Evolutionary conservation across 2,888 invertebrate species (phyloP), one percentile per base, ranked within the genome.

Genomic region (Papilio elwesi): DNA sequence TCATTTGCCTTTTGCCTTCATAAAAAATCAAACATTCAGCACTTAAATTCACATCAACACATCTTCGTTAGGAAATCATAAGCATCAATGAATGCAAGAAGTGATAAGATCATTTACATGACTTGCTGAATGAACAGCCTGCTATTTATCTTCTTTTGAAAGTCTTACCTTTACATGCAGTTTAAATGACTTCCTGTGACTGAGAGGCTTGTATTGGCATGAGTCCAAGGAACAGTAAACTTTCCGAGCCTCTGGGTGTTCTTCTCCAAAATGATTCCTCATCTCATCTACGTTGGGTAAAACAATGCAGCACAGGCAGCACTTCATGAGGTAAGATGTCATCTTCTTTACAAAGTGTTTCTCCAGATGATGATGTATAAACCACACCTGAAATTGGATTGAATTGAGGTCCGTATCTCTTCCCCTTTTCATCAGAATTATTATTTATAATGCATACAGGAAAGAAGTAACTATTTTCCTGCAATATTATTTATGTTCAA

Each of bases 121-220:
- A 26, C 26, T 26, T 26, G 26, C 26, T 26, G 26, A 26, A 26
- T 26, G 26, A 2, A 26, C 26, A 26, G 26, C 26, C 26, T 1
- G 26, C 26, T 26, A 26, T 26, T 38, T 43, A 15, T 38, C 6
- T 11, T 49, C 49, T 43, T 26, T 26, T 26, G 26, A 26, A 26
- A 26, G 36, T 16, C 81, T 80, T 79, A 93, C 94, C 90, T 89
- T 90, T 11, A 93, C 80, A 86, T 94, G 94, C 26, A 91, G 77
- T 75, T 89, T 89, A 65, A 94, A 90, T 1, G 93, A 92, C 76
- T 93, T 92, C 75, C 84, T 82, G 53, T 91, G 90, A 72, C 89
- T 87, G n/a, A 94, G 81, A 0, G 93, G 93, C 70, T 86, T 90
- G 73, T 87, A 91, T 74, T 87, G 83, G 74, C 94, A 94, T 1